Percentiles rank a stretch among this genome's conserved stretches.
Evolutionary conservation across 2,888 invertebrate species (phyloP).

Genomic region (Stomorhina lunata): DNA sequence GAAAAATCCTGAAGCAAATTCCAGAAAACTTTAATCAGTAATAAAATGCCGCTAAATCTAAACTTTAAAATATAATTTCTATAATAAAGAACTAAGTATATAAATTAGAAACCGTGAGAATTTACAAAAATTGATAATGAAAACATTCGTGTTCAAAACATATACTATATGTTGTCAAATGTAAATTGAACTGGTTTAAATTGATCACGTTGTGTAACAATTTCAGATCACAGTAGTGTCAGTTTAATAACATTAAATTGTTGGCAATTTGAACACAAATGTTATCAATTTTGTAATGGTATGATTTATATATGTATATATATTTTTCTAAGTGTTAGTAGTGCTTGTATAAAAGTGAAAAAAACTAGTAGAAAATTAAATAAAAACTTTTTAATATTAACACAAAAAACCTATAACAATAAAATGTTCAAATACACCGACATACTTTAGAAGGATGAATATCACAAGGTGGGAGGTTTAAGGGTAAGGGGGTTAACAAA

Average conservation of each 20-base stretch:
- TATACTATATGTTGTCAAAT: too few relatives aligned
- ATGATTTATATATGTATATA: too few relatives aligned
- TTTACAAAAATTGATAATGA: constrained; percentile 8
- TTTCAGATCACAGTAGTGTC: too few relatives aligned
- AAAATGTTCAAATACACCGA: constrained; percentile 17
- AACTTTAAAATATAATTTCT: too few relatives aligned
- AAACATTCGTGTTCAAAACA: too few relatives aligned
- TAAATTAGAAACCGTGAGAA: constrained; percentile 3
- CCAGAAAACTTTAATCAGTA: too few relatives aligned
- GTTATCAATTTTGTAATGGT: too few relatives aligned
- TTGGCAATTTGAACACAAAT: too few relatives aligned
- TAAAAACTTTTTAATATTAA: constrained; percentile 7
- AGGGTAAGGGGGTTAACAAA: neutral
- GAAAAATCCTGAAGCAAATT: too few relatives aligned
- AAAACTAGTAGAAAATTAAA: neutral
- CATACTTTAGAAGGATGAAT: constrained; percentile 10
- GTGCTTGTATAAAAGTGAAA: neutral
- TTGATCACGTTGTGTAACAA: too few relatives aligned
- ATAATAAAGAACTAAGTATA: neutral
- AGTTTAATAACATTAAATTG: too few relatives aligned
- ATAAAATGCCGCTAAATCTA: neutral
- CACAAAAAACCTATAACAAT: neutral
- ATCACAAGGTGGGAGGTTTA: constrained; percentile 6
- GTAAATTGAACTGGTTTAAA: too few relatives aligned
- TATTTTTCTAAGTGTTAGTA: neutral